These are phyloP conservation scores for Cynopterus sphinx DNA, from an alignment of 2,797 vertebrate genomes.

Conservation along the genomic window DNA sequence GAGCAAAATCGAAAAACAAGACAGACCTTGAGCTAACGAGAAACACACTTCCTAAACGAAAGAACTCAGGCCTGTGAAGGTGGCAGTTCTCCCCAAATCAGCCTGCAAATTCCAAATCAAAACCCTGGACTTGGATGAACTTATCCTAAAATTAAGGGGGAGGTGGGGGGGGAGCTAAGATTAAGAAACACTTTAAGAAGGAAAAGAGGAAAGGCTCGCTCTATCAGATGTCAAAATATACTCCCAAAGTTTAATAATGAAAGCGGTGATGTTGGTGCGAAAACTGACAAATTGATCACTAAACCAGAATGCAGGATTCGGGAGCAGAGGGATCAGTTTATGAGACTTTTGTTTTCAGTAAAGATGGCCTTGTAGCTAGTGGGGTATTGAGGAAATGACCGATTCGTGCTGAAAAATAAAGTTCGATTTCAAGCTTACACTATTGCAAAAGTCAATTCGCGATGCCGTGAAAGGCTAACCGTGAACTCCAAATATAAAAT, in stretches of 20 bases:
- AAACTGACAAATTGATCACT: not conserved
- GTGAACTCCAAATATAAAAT: not conserved
- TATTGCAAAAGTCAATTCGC: not conserved
- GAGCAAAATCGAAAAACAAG: not conserved
- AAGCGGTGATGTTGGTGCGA: not conserved
- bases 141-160: conserved; percentile 31
- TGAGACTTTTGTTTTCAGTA: not conserved
- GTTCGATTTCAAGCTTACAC: not conserved
- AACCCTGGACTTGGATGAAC: not conserved
- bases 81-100: not conserved
- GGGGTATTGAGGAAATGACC: not conserved
- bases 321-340: not conserved
- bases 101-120: not conserved
- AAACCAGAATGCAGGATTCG: not conserved
- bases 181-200: not conserved
- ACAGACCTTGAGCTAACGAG: not conserved
- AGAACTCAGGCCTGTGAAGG: not conserved
- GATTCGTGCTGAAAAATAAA: not conserved
- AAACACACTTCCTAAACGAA: not conserved
- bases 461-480: not conserved
- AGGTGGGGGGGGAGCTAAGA: not conserved
- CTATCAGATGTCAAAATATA: not conserved
- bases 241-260: not conserved
- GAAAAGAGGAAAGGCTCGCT: not conserved
- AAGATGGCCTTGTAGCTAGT: not conserved